Percentiles rank a stretch among this genome's conserved stretches.
Conservation (phyloP, 2,113 vertebrate genomes). For the Pandion haliaetus region DNA sequence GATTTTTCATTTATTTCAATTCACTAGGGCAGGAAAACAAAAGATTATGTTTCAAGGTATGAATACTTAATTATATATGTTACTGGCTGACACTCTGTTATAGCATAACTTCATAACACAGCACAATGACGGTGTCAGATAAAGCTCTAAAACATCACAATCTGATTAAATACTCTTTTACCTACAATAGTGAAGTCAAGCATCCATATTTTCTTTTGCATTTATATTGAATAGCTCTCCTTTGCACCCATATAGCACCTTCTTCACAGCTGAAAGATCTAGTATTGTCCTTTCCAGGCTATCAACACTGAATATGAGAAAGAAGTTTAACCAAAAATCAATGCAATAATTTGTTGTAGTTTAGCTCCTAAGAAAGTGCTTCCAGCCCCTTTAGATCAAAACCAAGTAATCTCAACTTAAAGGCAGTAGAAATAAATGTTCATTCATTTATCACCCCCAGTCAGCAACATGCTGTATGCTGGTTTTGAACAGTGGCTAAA, state of each 20-base stretch:
- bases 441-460: not conserved
- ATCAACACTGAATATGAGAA: not conserved
- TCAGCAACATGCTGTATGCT: not conserved
- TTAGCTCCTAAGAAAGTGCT: not conserved
- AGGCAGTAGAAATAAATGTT: not conserved
- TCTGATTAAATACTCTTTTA: not conserved
- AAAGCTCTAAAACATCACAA: not conserved
- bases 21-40: constrained; percentile 1
- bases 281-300: not conserved
- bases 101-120: not conserved
- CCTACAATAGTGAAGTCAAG: not conserved
- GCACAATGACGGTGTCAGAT: not conserved
- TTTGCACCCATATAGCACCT: not conserved
- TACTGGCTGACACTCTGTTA: not conserved
- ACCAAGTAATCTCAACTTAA: not conserved
- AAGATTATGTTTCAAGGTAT: constrained; percentile 42
- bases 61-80: not conserved
- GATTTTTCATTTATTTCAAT: not conserved
- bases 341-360: not conserved
- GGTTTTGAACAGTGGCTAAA: not conserved
- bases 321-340: not conserved
- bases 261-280: not conserved
- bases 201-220: not conserved
- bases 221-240: not conserved
- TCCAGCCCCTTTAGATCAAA: not conserved